Evolutionary conservation across 1,140 invertebrate species (phyloP).

Genomic region (Apis dorsata): DNA sequence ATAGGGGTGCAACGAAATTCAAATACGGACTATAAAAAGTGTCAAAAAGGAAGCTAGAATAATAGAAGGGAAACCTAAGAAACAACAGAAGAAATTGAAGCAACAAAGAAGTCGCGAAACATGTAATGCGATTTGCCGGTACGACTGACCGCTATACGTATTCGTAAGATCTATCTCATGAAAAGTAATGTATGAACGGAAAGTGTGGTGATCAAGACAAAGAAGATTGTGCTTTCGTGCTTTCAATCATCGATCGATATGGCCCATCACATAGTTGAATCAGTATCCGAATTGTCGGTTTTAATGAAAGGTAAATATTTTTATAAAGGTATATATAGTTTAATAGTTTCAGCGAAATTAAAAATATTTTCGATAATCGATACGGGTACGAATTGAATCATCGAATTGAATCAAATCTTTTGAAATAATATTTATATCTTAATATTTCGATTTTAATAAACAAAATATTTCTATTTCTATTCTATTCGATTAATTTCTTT

Average conservation of each 20-base stretch:
- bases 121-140: background rate
- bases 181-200: slow-evolving; percentile 21
- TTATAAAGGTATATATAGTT: too few relatives aligned
- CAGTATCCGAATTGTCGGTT: slow-evolving; percentile 68
- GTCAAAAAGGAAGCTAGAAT: too few relatives aligned
- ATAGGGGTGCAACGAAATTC: too few relatives aligned
- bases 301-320: slow-evolving; percentile 74
- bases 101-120: background rate
- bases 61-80: background rate
- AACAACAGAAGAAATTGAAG: background rate
- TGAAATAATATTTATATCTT: too few relatives aligned
- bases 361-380: background rate
- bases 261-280: slow-evolving; percentile 71
- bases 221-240: slow-evolving; percentile 20
- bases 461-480: background rate
- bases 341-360: background rate
- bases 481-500: background rate
- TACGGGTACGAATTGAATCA: background rate
- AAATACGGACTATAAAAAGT: background rate
- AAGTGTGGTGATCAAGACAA: slow-evolving; percentile 40
- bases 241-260: slow-evolving; percentile 43
- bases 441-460: too few relatives aligned
- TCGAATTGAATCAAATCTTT: background rate
- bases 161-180: slow-evolving; percentile 9
- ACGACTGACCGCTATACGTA: slow-evolving; percentile 15